Evolutionary conservation across 2,797 vertebrate species (phyloP).

Genomic region (Esox masquinongy): DNA sequence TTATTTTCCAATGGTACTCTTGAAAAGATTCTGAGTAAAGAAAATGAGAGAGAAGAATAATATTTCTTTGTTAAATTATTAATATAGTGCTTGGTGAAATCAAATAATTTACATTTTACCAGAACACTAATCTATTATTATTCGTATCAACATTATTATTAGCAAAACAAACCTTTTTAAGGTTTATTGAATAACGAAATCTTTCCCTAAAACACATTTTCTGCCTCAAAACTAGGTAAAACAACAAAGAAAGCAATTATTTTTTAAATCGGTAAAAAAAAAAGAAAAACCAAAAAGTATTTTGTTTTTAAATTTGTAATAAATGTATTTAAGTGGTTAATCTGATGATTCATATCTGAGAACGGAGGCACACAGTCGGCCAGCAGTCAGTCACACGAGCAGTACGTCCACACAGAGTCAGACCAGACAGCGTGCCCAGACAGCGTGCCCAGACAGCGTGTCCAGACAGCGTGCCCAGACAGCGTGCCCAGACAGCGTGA

Average conservation of each 20-base stretch:
- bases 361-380: neutral
- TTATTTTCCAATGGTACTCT: no score
- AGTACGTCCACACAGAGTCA: neutral
- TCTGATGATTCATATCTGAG: neutral
- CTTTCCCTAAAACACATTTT: no score
- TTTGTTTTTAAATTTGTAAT: no score
- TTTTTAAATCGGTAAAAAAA: no score
- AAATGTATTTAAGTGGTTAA: no score
- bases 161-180: neutral
- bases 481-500: slow-evolving; percentile 72
- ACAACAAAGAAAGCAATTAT: no score
- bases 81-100: no score
- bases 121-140: neutral
- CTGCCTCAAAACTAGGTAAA: neutral
- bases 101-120: neutral
- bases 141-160: neutral
- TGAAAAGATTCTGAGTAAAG: no score
- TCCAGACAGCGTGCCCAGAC: slow-evolving; percentile 58
- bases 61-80: no score
- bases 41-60: no score
- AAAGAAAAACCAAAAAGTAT: no score
- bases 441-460: slow-evolving; percentile 40
- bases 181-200: neutral
- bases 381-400: neutral
- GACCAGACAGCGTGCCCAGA: slow-evolving; percentile 4